Evolutionary conservation across 2,888 invertebrate genomes (phyloP), one percentile per base, ranked within the genome.

Genomic region (Nycteola revayana): DNA sequence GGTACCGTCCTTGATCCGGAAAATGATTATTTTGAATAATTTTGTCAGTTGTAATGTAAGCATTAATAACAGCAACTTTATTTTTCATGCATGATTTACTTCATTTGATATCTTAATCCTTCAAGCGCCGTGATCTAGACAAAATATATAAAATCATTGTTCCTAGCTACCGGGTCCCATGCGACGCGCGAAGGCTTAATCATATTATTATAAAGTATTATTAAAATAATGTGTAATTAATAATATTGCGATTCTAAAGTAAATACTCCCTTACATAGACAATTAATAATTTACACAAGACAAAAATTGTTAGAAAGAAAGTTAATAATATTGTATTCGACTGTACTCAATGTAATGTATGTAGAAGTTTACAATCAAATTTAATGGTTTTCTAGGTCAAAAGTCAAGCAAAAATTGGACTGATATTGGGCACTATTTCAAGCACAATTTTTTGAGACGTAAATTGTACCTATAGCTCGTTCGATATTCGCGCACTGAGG

Each of bases 11-110:
- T 31, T 31, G 31, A 31, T 31, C 31, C 31, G 31, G 31, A 31
- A 31, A 31, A 31, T 31, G 31, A 31, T 31, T 31, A 31, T 31
- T 31, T 31, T 31, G 31, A 31, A 31, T 31, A 31, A 31, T 31
- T 31, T 31, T 25, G 29, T 29, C 29, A 29, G 29, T 29, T 31
- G 24, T 24, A 24, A 24, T 24, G 24, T 24, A 24, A 24, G 24
- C 24, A 24, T 24, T 24, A 24, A 24, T 24, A 24, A 24, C 24
- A 24, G 24, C 24, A 24, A 24, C 24, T 24, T 24, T 24, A 24
- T 24, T 24, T 24, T 24, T 24, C 24, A 24, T 24, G 9, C 24
- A 24, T 24, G 24, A 24, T 24, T 24, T 24, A 24, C 24, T 24
- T 24, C 24, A 24, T 24, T 24, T 24, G 24, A 24, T 24, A 24